A percentile compares a stretch with the other conserved stretches of the same genome.
These are phyloP conservation scores for Seira sanloemensis DNA, from an alignment of 2,888 invertebrate species.

Conservation along the genomic window DNA sequence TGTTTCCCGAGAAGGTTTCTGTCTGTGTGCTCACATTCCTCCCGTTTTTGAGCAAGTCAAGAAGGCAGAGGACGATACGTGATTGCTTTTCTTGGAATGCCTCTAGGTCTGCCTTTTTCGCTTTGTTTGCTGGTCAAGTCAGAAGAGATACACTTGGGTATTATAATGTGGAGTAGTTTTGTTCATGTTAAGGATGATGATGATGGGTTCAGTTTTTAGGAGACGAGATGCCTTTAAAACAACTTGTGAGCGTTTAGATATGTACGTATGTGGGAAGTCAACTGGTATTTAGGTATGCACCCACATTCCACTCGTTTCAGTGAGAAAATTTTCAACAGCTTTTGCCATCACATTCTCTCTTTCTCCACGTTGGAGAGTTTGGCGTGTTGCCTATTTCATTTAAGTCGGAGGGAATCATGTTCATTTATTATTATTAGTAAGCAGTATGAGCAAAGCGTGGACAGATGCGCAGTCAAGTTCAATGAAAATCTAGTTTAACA, in stretches of 20 bases:
- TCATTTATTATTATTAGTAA: slow-evolving; percentile 16
- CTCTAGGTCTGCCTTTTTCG: slow-evolving; percentile 52
- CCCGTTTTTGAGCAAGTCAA: slow-evolving; percentile 11
- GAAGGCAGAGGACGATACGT: slow-evolving; percentile 34
- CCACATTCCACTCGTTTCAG: slow-evolving; percentile 16
- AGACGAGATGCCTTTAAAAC: slow-evolving; percentile 5
- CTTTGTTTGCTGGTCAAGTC: slow-evolving; percentile 16
- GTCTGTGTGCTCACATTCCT: slow-evolving; percentile 25
- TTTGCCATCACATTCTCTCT: slow-evolving; percentile 5
- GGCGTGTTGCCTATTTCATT: slow-evolving; percentile 44
- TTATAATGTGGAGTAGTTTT: not conserved
- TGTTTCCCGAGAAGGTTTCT: not conserved
- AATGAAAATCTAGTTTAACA: slow-evolving; percentile 58
- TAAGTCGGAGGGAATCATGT: slow-evolving; percentile 10
- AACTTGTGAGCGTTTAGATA: slow-evolving; percentile 4
- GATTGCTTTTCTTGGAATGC: slow-evolving; percentile 61
- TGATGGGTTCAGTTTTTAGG: not conserved
- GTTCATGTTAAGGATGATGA: not conserved
- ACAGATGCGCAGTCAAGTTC: slow-evolving; percentile 57
- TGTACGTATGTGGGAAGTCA: slow-evolving; percentile 33
- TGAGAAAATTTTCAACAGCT: slow-evolving; percentile 6
- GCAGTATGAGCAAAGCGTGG: slow-evolving; percentile 16
- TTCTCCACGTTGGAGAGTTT: not conserved
- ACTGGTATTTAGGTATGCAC: slow-evolving; percentile 28
- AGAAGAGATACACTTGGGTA: not conserved